Evolutionary conservation across 2,113 vertebrate genomes (phyloP).

Genomic region (Asarcornis scutulata): DNA sequence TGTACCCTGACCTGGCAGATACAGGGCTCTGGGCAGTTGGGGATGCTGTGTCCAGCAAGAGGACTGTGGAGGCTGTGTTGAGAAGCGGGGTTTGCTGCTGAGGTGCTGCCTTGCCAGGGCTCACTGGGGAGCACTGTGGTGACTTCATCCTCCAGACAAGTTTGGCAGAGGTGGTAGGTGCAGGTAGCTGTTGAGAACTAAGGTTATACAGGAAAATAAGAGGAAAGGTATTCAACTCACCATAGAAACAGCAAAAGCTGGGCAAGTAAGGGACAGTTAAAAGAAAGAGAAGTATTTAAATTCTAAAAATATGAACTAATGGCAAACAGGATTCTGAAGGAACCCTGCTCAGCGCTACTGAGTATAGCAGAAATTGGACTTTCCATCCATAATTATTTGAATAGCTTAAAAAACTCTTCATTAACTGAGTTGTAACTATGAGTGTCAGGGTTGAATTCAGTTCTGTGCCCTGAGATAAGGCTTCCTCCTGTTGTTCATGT

Average conservation of each 20-base stretch:
- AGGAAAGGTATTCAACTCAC: neutral
- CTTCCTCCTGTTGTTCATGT: conserved; percentile 11
- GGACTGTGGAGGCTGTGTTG: neutral
- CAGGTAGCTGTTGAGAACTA: neutral
- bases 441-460: neutral
- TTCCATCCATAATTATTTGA: neutral
- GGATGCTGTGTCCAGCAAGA: neutral
- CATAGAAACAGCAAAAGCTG: neutral
- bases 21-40: neutral
- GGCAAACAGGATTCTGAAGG: neutral
- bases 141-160: neutral
- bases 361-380: neutral
- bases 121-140: neutral
- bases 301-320: neutral
- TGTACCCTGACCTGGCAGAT: neutral
- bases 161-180: neutral
- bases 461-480: neutral
- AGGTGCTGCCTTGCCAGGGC: neutral
- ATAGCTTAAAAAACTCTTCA: neutral
- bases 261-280: neutral
- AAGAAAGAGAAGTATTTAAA: neutral
- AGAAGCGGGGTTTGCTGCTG: neutral
- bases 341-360: neutral
- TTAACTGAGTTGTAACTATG: neutral
- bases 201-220: neutral